phyloP scores from a whole-genome alignment of 1,140 invertebrate species.

The Drosophila pallidifrons region DNA sequence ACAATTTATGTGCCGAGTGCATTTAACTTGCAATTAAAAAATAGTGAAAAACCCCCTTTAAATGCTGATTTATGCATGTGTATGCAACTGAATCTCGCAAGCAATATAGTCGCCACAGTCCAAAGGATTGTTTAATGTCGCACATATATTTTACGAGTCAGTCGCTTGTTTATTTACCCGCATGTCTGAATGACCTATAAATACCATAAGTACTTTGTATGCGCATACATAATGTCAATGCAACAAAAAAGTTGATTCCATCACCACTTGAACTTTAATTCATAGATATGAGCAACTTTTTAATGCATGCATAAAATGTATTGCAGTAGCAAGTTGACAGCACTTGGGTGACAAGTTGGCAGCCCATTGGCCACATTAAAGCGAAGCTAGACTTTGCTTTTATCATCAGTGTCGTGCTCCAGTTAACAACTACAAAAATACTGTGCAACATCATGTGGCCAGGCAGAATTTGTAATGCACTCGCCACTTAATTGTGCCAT shows the following conservation, averaged over 20 bases:
- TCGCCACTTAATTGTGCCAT: slow-evolving; percentile 45
- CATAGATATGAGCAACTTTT: neutral
- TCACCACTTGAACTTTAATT: slow-evolving; percentile 9
- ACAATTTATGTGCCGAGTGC: slow-evolving; percentile 66
- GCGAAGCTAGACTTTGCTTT: neutral
- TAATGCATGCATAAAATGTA: neutral
- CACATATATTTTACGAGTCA: slow-evolving; percentile 40
- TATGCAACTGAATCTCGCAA: slow-evolving; percentile 23
- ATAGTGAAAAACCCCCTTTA: slow-evolving; percentile 49
- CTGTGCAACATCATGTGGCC: slow-evolving; percentile 40
- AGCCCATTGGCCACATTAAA: neutral
- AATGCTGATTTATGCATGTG: slow-evolving; percentile 64
- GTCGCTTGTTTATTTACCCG: slow-evolving; percentile 3
- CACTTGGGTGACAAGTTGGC: slow-evolving; percentile 2
- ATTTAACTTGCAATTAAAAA: slow-evolving; percentile 79
- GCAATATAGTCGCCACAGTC: neutral
- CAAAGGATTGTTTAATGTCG: slow-evolving; percentile 26
- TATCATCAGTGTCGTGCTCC: neutral
- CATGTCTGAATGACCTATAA: slow-evolving; percentile 7
- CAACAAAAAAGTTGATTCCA: slow-evolving; percentile 19
- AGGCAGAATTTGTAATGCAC: slow-evolving; percentile 26
- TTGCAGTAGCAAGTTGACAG: slow-evolving; percentile 8
- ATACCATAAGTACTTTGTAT: slow-evolving; percentile 12
- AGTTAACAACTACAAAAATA: neutral
- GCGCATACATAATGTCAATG: slow-evolving; percentile 30